A percentile compares a stretch with the other conserved stretches of the same genome.
These are phyloP conservation scores for Mionectes olivaceus DNA, from an alignment of 2,797 vertebrate species.

Conservation along the genomic window DNA sequence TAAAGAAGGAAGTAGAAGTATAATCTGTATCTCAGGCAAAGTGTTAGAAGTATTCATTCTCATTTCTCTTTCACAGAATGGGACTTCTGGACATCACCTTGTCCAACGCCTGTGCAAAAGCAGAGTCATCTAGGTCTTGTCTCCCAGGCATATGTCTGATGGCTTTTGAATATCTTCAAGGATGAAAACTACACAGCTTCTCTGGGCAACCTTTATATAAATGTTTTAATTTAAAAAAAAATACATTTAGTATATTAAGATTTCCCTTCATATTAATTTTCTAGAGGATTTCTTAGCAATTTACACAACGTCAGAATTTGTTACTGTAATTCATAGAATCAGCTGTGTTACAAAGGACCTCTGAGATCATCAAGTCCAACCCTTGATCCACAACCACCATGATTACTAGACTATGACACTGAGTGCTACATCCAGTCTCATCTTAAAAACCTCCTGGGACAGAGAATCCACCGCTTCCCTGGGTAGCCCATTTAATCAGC, in stretches of 20 bases:
- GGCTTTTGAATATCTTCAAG: not conserved
- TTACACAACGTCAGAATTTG: not conserved
- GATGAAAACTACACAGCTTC: not conserved
- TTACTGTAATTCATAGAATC: not conserved
- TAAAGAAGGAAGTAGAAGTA: not conserved
- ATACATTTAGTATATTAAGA: not conserved
- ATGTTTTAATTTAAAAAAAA: not conserved
- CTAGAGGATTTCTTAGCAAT: not conserved
- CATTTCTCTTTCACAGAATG: not conserved
- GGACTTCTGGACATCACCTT: not conserved
- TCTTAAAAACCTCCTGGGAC: too few species aligned
- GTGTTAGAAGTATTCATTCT: not conserved
- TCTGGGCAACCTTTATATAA: not conserved
- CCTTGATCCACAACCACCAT: too few species aligned
- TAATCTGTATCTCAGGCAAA: not conserved
- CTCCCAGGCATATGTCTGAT: not conserved
- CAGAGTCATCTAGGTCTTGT: not conserved
- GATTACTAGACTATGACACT: too few species aligned
- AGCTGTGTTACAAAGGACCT: too few species aligned
- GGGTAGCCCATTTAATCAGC: not conserved
- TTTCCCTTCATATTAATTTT: not conserved
- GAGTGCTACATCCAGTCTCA: too few species aligned
- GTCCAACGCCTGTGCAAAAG: rapidly evolving
- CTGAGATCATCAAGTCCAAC: too few species aligned
- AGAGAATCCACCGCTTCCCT: too few species aligned